Conservation (phyloP, 2,797 vertebrate species). For the Anguilla pacifica region DNA sequence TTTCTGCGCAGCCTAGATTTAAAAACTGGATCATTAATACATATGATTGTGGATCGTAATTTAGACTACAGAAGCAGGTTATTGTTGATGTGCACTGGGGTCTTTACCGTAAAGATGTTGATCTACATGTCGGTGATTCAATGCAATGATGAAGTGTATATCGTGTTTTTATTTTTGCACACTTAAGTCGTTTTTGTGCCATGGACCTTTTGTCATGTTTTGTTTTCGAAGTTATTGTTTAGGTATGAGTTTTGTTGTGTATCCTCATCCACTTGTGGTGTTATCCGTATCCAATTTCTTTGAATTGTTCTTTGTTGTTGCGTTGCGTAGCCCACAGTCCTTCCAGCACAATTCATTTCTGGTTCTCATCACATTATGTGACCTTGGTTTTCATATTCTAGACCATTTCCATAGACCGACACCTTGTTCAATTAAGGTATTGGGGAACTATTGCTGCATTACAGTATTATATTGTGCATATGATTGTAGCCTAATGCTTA, state of each 20-base stretch:
- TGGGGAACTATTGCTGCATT: background rate
- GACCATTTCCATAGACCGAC: background rate
- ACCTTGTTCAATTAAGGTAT: too few species aligned
- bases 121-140: too few species aligned
- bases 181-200: background rate
- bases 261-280: background rate
- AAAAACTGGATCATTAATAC: background rate
- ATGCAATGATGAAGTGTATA: background rate
- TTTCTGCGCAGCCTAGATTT: background rate
- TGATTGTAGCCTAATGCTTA: background rate
- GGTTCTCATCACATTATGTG: background rate
- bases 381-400: too few species aligned
- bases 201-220: background rate
- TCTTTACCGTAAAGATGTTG: too few species aligned
- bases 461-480: background rate
- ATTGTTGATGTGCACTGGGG: too few species aligned
- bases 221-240: background rate
- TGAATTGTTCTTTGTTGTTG: background rate
- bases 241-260: background rate
- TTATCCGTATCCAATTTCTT: background rate
- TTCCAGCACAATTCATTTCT: background rate
- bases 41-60: background rate
- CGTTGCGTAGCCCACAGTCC: background rate
- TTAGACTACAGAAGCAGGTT: too few species aligned
- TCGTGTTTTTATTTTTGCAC: background rate